Conservation (phyloP, 2,797 vertebrate species). For the Sebastolobus alascanus region DNA sequence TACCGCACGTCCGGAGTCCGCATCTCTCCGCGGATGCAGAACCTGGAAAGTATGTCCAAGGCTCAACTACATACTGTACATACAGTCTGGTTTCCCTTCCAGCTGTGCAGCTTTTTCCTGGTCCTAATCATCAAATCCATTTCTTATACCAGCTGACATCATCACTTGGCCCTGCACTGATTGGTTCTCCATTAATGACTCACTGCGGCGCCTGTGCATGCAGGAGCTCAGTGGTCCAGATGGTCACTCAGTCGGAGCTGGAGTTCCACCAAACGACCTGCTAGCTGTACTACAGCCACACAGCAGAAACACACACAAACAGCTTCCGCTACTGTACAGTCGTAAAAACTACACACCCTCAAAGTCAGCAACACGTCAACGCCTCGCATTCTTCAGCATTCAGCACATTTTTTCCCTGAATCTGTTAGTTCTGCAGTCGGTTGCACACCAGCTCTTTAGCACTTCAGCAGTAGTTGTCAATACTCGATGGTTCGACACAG, state of each 20-base stretch:
- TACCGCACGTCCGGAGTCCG: too few species aligned
- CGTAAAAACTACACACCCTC: too few species aligned
- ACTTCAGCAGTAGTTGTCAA: not conserved
- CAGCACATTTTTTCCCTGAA: not conserved
- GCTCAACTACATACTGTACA: too few species aligned
- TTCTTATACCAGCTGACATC: conserved; percentile 21
- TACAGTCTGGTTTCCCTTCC: not conserved
- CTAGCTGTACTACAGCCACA: not conserved
- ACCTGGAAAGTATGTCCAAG: too few species aligned
- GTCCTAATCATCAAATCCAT: not conserved
- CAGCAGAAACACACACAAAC: conserved; percentile 14
- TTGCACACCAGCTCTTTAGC: not conserved
- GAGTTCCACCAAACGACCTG: conserved; percentile 35
- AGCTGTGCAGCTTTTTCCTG: not conserved
- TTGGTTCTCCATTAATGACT: conserved; percentile 18
- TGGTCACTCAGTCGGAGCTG: conserved; percentile 52
- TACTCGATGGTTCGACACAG: not conserved
- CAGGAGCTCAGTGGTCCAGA: conserved; percentile 44
- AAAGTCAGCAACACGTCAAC: not conserved
- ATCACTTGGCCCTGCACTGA: conserved; percentile 2
- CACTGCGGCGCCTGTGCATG: conserved; percentile 3
- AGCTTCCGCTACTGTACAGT: conserved; percentile 4
- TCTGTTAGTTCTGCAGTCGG: not conserved
- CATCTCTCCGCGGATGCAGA: too few species aligned
- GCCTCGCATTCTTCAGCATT: not conserved